A percentile compares a stretch with the other conserved stretches of the same genome.
Evolutionary conservation across 2,888 invertebrate species (phyloP).

Genomic region (Philaethria dido): DNA sequence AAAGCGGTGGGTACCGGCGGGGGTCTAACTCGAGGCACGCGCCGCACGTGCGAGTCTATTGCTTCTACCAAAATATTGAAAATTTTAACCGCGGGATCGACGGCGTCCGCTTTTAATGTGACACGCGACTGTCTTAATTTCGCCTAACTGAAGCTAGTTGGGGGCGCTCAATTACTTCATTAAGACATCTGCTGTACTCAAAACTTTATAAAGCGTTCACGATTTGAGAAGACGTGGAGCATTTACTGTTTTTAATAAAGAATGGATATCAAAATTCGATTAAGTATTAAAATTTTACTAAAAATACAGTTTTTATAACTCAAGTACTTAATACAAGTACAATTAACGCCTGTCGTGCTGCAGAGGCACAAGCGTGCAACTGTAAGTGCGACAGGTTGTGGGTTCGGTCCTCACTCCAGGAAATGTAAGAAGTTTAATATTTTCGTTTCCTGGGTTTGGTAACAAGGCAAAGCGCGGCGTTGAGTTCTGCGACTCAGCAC

Average conservation of each 20-base stretch:
- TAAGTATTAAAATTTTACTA: neutral
- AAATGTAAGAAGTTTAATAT: too few relatives aligned
- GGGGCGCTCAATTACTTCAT: slow-evolving; percentile 51
- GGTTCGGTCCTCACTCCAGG: too few relatives aligned
- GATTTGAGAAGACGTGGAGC: neutral
- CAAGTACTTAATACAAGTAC: too few relatives aligned
- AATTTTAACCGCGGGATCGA: slow-evolving; percentile 72
- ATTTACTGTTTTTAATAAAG: neutral
- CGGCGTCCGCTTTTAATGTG: slow-evolving; percentile 60
- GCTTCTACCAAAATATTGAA: slow-evolving; percentile 78
- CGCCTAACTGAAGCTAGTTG: slow-evolving; percentile 64
- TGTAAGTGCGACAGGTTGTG: too few relatives aligned
- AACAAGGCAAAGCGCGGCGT: too few relatives aligned
- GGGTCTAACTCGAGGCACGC: slow-evolving; percentile 77
- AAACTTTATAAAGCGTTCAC: slow-evolving; percentile 2
- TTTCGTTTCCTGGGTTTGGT: too few relatives aligned
- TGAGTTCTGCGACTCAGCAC: too few relatives aligned
- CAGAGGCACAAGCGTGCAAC: too few relatives aligned
- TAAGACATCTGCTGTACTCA: slow-evolving; percentile 24
- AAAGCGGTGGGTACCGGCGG: slow-evolving; percentile 65
- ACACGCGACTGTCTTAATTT: slow-evolving; percentile 78
- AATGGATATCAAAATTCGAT: neutral
- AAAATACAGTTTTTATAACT: neutral
- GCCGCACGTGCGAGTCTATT: slow-evolving; percentile 67
- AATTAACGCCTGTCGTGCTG: too few relatives aligned